A percentile compares a stretch with the other conserved stretches of the same genome.
These are phyloP conservation scores for Chloroceryle inda DNA, from an alignment of 2,797 vertebrate species.

Conservation along the genomic window DNA sequence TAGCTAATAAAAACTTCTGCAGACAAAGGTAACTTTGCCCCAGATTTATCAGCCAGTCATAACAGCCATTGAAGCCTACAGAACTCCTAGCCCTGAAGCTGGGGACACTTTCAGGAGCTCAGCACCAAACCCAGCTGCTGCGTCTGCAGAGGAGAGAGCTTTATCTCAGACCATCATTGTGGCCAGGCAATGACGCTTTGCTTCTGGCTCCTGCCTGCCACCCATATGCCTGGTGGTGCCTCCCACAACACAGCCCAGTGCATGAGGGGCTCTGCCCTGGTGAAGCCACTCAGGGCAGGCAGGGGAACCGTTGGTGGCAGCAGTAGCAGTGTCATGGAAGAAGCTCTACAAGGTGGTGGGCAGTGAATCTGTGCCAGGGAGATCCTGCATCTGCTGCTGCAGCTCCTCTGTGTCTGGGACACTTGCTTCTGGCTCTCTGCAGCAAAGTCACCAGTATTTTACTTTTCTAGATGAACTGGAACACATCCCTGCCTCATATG, in stretches of 20 bases:
- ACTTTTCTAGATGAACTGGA: neutral
- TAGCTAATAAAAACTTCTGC: neutral
- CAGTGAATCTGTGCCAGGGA: neutral
- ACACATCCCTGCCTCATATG: rapidly evolving
- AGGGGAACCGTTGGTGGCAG: rapidly evolving
- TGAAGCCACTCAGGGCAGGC: neutral
- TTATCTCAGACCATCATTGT: rapidly evolving
- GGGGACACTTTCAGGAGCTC: neutral
- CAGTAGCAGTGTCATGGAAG: rapidly evolving
- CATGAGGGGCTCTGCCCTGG: neutral
- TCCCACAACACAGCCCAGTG: neutral
- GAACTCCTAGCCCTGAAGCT: neutral
- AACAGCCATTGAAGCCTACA: neutral
- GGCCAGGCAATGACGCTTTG: rapidly evolving
- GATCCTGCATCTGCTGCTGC: neutral
- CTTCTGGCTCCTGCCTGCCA: neutral
- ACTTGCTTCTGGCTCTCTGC: neutral
- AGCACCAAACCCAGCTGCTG: neutral
- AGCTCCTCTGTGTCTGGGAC: neutral
- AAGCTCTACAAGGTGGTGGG: neutral
- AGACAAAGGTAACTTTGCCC: neutral
- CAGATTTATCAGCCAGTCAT: neutral
- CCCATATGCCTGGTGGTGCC: rapidly evolving
- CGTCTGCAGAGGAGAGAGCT: rapidly evolving
- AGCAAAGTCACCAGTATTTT: neutral